These are phyloP conservation scores for Delphinapterus leucas DNA, from an alignment of 2,113 vertebrate species.

Conservation along the genomic window DNA sequence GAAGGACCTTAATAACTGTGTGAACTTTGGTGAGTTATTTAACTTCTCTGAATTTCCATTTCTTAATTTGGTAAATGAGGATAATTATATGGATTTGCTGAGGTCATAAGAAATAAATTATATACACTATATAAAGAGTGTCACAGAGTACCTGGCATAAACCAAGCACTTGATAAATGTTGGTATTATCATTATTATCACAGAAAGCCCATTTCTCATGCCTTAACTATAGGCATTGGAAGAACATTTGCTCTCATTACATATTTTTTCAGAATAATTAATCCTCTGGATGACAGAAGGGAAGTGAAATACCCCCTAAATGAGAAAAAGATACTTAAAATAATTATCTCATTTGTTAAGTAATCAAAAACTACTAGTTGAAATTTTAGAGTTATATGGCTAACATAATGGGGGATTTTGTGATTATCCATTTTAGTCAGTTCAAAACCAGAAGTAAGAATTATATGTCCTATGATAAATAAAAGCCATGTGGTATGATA, in stretches of 20 bases:
- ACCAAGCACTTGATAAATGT: neutral
- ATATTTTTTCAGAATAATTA: conserved; percentile 42
- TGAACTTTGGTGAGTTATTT: neutral
- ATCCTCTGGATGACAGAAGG: conserved; percentile 19
- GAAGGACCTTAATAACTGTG: neutral
- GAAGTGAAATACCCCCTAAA: neutral
- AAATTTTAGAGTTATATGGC: neutral
- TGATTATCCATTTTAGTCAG: neutral
- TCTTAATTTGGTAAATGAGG: neutral
- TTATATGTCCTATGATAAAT: neutral
- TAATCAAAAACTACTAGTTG: conserved; percentile 9
- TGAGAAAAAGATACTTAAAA: neutral
- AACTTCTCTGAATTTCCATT: neutral
- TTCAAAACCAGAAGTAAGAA: conserved; percentile 8
- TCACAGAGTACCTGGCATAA: neutral
- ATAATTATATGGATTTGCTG: neutral
- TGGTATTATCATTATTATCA: neutral
- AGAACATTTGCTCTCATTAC: conserved; percentile 19
- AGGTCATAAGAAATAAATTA: neutral
- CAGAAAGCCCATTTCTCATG: neutral
- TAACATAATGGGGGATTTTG: neutral
- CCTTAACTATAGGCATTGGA: neutral
- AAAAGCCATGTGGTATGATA: neutral
- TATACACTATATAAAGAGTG: neutral
- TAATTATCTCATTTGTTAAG: conserved; percentile 36